Base-by-base conservation (phyloP, 2,888 invertebrate species). In the Psococerastis gibbosa region DNA sequence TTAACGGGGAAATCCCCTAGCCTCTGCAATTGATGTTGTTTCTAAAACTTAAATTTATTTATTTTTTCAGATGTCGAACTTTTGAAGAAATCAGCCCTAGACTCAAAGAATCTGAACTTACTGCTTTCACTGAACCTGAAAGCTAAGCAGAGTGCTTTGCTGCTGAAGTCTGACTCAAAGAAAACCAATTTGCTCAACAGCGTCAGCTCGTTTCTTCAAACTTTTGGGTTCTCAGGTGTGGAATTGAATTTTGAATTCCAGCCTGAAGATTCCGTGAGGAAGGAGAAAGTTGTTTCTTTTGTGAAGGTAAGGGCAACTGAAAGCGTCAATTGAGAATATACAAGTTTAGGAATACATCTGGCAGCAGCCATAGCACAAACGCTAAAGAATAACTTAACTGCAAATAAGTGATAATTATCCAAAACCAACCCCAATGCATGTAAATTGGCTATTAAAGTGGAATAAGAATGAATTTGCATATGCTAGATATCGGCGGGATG, bases 301-400 rank as follows among this genome's bases (percentile, higher is more conserved):
- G 33, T 49, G 43, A 50, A 50, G 50, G 50, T 50, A 38, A 18
- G 43, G 22, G 17, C n/a, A n/a, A n/a, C n/a, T n/a, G n/a, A n/a
- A n/a, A n/a, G n/a, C n/a, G n/a, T n/a, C n/a, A n/a, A n/a, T n/a
- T n/a, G n/a, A n/a, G n/a, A n/a, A n/a, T n/a, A n/a, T n/a, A n/a
- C n/a, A n/a, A n/a, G n/a, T n/a, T n/a, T n/a, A n/a, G n/a, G n/a
- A n/a, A n/a, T n/a, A n/a, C n/a, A n/a, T n/a, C n/a, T n/a, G n/a
- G n/a, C n/a, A n/a, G n/a, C n/a, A n/a, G n/a, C n/a, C n/a, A n/a
- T n/a, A n/a, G n/a, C n/a, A n/a, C n/a, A n/a, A n/a, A n/a, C n/a
- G n/a, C n/a, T n/a, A n/a, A n/a, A n/a, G n/a, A n/a, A n/a, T n/a
- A n/a, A n/a, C n/a, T n/a, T n/a, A n/a, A n/a, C n/a, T n/a, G n/a